phyloP scores from a whole-genome alignment of 2,797 vertebrate genomes.

The Limosa lapponica region DNA sequence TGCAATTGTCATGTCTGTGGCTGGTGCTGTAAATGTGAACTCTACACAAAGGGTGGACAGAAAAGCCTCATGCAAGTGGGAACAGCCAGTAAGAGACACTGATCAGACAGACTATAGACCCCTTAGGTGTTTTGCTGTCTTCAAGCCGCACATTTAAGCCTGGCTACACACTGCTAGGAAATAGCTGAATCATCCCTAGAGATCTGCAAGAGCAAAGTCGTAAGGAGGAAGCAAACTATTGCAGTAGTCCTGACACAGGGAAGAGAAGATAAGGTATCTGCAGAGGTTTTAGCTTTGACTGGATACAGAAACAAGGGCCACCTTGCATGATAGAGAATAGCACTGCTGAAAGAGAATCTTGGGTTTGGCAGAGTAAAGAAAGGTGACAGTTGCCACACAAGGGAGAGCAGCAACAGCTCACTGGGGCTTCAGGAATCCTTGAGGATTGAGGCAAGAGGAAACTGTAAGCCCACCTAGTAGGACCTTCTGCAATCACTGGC shows the following conservation, averaged over 20 bases:
- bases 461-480: background rate
- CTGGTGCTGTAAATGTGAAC: background rate
- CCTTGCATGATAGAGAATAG: background rate
- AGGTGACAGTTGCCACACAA: rapidly evolving
- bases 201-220: background rate
- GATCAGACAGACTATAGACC: background rate
- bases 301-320: background rate
- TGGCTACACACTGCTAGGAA: background rate
- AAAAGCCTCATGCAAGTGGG: background rate
- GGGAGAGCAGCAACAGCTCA: background rate
- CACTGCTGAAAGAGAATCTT: background rate
- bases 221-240: background rate
- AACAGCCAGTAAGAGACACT: background rate
- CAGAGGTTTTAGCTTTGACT: background rate
- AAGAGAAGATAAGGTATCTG: background rate
- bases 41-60: background rate
- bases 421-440: background rate
- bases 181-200: background rate
- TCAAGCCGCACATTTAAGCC: background rate
- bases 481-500: background rate
- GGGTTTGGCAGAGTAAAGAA: background rate
- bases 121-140: background rate
- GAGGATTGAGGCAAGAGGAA: background rate
- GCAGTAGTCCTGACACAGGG: background rate
- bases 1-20: background rate